Conservation (phyloP, 2,113 vertebrate species). For the Prionailurus viverrinus region DNA sequence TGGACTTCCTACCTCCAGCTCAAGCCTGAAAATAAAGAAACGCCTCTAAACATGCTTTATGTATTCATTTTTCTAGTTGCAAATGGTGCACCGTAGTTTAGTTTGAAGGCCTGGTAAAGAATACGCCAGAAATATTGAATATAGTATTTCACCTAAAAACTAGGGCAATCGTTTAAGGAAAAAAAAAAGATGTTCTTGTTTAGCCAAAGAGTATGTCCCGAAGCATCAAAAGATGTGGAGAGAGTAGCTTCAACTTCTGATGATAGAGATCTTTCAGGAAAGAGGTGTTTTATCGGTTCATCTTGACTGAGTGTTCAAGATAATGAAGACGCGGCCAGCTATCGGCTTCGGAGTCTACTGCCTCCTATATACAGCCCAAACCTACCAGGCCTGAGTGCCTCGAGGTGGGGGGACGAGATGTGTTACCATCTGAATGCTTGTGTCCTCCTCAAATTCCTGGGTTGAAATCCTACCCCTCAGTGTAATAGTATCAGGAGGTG, state of each 20-base stretch:
- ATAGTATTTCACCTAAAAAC: not conserved
- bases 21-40: not conserved
- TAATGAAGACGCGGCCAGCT: not conserved
- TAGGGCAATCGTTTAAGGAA: not conserved
- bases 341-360: not conserved
- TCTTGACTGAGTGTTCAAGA: not conserved
- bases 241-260: not conserved
- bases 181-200: not conserved
- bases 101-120: not conserved
- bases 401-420: not conserved
- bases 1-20: not conserved
- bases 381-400: not conserved
- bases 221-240: not conserved
- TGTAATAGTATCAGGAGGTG: not conserved
- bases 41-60: not conserved
- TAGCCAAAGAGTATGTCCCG: not conserved
- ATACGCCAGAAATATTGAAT: not conserved
- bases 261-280: not conserved
- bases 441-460: not conserved
- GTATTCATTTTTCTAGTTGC: not conserved
- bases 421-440: not conserved
- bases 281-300: not conserved
- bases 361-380: not conserved
- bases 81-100: not conserved
- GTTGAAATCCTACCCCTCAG: not conserved